Evolutionary conservation across 1,140 invertebrate genomes (phyloP).

Genomic region (Scaptomyza hsui): DNA sequence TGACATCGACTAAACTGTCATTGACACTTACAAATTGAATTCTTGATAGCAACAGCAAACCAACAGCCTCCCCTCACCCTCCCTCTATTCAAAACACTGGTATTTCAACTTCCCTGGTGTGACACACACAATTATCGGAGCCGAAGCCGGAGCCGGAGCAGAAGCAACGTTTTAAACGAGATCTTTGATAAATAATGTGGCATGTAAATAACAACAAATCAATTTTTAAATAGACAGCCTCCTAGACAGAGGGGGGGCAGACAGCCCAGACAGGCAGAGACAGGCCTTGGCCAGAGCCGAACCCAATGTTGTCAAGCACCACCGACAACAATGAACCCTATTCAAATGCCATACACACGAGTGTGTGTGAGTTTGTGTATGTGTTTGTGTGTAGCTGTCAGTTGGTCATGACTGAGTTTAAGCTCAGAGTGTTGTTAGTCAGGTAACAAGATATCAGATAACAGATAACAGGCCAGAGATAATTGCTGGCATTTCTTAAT

Average conservation of each 20-base stretch:
- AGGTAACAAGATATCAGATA: constrained; percentile 56
- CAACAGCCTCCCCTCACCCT: not conserved
- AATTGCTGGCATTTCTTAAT: constrained; percentile 26
- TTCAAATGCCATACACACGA: constrained; percentile 46
- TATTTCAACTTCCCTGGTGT: not conserved
- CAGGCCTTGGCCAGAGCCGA: not conserved
- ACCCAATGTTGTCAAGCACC: constrained; percentile 19
- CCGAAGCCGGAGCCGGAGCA: constrained; percentile 35
- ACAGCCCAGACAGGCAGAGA: constrained; percentile 17
- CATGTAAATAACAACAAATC: constrained; percentile 81
- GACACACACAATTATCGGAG: constrained; percentile 57
- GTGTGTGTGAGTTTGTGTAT: not conserved
- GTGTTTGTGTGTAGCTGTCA: constrained; percentile 46
- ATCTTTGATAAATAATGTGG: constrained; percentile 73
- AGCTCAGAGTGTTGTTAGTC: constrained; percentile 56
- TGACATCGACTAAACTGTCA: constrained; percentile 58
- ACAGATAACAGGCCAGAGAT: constrained; percentile 19
- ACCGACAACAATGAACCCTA: constrained; percentile 64
- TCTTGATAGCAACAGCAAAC: constrained; percentile 50
- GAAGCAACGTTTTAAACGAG: constrained; percentile 41
- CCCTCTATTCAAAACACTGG: not conserved
- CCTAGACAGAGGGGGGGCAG: not conserved
- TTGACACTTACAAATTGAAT: constrained; percentile 80
- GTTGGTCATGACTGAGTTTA: constrained; percentile 54
- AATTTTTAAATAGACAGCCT: constrained; percentile 75